Evolutionary conservation across 2,113 vertebrate genomes (phyloP).

Genomic region (Apistogramma diplotaenia): DNA sequence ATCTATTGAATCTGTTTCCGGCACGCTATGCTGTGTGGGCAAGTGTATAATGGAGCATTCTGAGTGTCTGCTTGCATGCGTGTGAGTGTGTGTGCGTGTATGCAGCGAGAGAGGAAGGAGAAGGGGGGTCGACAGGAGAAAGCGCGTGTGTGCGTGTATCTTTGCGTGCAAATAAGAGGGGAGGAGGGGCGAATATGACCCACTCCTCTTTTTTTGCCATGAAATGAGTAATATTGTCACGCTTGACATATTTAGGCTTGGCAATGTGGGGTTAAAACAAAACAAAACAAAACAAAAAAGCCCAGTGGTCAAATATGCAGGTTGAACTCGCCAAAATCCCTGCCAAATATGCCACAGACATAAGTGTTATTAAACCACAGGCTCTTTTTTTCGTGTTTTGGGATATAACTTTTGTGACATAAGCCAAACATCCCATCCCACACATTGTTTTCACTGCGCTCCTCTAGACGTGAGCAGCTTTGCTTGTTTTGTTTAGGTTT

Average conservation of each 20-base stretch:
- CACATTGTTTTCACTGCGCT: not conserved
- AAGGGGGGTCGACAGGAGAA: conserved; percentile 24
- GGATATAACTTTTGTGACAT: not conserved
- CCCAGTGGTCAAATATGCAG: conserved; percentile 11
- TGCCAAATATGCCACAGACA: not conserved
- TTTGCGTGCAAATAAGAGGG: conserved; percentile 29
- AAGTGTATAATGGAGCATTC: conserved; percentile 75
- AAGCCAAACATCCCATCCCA: not conserved
- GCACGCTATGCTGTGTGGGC: conserved; percentile 75
- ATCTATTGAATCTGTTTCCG: conserved; percentile 70
- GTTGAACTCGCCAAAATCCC: conserved; percentile 11
- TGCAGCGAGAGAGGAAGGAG: conserved; percentile 3
- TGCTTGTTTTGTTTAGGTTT: not conserved
- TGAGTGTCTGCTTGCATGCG: conserved; percentile 58
- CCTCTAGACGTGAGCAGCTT: not conserved
- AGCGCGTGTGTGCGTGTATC: conserved; percentile 27
- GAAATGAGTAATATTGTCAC: conserved; percentile 62
- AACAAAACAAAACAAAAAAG: not conserved
- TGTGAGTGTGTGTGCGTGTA: conserved; percentile 1
- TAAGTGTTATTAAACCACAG: not conserved
- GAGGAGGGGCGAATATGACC: conserved; percentile 44
- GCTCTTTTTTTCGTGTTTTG: not conserved
- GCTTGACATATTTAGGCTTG: conserved; percentile 60
- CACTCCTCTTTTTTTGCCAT: conserved; percentile 61
- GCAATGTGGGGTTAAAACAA: conserved; percentile 4